Evolutionary conservation across 2,888 invertebrate genomes (phyloP).

Genomic region (Melinaea menophilus): DNA sequence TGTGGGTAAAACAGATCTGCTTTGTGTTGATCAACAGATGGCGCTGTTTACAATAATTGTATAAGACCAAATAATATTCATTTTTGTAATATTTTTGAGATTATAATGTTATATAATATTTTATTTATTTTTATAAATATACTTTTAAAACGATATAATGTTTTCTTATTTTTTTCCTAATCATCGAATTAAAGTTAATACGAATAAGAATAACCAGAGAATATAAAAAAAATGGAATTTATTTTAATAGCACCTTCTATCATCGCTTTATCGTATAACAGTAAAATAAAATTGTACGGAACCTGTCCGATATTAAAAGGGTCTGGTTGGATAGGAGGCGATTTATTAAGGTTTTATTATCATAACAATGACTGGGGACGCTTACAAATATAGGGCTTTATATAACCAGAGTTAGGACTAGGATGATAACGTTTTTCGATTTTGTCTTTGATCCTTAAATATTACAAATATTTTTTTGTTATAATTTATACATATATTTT

Average conservation of each 20-base stretch:
- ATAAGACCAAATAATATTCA: background rate
- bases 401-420: slow-evolving; percentile 1
- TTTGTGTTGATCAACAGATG: slow-evolving; percentile 27
- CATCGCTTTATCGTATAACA: too few relatives aligned
- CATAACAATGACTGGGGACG: slow-evolving; percentile 54
- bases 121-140: too few relatives aligned
- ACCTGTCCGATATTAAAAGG: slow-evolving; percentile 34
- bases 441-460: slow-evolving; percentile 2
- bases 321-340: slow-evolving; percentile 45
- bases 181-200: too few relatives aligned
- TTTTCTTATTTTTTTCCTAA: too few relatives aligned
- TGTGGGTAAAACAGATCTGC: slow-evolving; percentile 52
- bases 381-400: slow-evolving; percentile 33
- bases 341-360: slow-evolving; percentile 55
- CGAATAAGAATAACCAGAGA: too few relatives aligned
- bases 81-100: background rate
- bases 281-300: slow-evolving; percentile 8
- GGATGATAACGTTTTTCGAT: slow-evolving; percentile 7
- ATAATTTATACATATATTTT: too few relatives aligned
- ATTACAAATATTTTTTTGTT: background rate
- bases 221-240: too few relatives aligned
- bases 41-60: slow-evolving; percentile 20
- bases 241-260: too few relatives aligned
- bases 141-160: too few relatives aligned
- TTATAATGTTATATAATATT: background rate